phyloP scores from a whole-genome alignment of 2,113 vertebrate genomes.

The Nesospiza acunhae region DNA sequence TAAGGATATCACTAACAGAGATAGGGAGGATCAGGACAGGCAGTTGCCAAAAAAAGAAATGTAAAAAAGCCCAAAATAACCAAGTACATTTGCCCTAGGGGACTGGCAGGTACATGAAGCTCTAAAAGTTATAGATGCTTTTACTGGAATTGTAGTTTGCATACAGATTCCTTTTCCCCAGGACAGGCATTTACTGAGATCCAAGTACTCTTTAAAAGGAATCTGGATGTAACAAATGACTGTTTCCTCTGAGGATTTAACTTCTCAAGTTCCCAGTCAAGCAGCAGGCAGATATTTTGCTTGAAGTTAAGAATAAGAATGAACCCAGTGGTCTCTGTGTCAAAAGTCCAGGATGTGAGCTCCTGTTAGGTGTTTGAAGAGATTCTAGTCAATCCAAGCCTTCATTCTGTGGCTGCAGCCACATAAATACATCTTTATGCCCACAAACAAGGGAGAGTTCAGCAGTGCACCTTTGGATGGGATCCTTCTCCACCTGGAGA shows the following conservation, averaged over 20 bases:
- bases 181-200: not conserved
- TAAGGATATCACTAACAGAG: not conserved
- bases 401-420: not conserved
- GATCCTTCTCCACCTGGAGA: not conserved
- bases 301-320: not conserved
- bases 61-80: not conserved
- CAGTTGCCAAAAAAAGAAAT: constrained; percentile 13
- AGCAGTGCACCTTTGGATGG: not conserved
- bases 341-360: not conserved
- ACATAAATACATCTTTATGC: not conserved
- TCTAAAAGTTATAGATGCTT: constrained; percentile 3
- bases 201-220: not conserved
- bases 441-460: not conserved
- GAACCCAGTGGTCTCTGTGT: not conserved
- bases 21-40: not conserved
- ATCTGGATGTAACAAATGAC: constrained; percentile 2
- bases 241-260: not conserved
- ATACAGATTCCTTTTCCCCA: constrained; percentile 11
- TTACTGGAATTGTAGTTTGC: constrained; percentile 4
- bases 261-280: not conserved
- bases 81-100: not conserved
- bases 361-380: not conserved
- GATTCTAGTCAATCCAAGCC: not conserved
- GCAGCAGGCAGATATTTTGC: not conserved
- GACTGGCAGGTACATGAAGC: not conserved